These are phyloP conservation scores for Mactra quadrangularis DNA, from an alignment of 1,140 invertebrate species.

Conservation along the genomic window DNA sequence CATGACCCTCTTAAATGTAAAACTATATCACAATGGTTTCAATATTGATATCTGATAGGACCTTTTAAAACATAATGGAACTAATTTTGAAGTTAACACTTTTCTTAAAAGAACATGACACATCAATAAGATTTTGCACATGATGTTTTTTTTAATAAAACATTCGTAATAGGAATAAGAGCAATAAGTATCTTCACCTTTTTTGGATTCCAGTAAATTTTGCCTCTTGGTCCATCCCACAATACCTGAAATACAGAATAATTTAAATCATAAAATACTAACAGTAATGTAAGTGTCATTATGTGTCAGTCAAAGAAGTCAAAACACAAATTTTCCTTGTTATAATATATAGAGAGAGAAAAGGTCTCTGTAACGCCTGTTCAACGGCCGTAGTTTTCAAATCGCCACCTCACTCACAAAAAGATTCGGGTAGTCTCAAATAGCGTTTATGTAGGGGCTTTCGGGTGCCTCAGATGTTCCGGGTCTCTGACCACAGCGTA, in stretches of 20 bases:
- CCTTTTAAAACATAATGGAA: not conserved
- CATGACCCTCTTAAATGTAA: not conserved
- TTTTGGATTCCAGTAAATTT: slow-evolving; percentile 16
- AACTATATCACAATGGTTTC: not conserved
- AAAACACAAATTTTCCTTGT: too few species aligned
- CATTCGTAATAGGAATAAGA: not conserved
- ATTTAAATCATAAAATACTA: too few species aligned
- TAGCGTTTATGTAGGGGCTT: too few species aligned
- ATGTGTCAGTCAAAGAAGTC: too few species aligned
- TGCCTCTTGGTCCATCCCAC: slow-evolving; percentile 23
- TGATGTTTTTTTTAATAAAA: not conserved
- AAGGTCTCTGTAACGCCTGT: too few species aligned
- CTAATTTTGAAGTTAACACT: not conserved
- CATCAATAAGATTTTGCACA: not conserved
- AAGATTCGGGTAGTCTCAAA: too few species aligned
- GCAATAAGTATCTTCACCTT: not conserved
- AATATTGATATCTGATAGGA: not conserved
- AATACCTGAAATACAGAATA: slow-evolving; percentile 31
- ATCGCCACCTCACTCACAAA: too few species aligned
- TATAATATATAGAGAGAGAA: too few species aligned
- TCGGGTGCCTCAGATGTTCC: too few species aligned
- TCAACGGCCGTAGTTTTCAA: too few species aligned
- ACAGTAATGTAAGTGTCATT: too few species aligned
- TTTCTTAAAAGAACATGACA: not conserved
- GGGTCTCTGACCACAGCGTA: too few species aligned